Conservation (phyloP, 2,113 vertebrate species). For the Vireo altiloquus region DNA sequence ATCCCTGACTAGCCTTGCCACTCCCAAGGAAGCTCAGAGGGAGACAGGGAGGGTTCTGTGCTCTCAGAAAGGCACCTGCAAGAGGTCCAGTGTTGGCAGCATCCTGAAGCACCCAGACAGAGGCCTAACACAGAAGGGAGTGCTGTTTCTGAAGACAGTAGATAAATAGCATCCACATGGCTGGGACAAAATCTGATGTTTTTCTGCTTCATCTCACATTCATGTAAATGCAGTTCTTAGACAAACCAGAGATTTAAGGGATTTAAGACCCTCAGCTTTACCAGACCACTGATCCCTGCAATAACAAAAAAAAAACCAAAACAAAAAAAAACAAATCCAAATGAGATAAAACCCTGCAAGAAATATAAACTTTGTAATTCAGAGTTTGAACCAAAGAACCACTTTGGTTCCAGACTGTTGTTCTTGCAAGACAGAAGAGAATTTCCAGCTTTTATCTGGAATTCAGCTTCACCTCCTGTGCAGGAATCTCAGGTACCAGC, state of each 20-base stretch:
- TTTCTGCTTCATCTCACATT: background rate
- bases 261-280: background rate
- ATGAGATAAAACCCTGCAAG: background rate
- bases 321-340: background rate
- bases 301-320: background rate
- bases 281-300: background rate
- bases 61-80: background rate
- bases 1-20: rapidly evolving
- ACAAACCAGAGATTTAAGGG: background rate
- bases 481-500: background rate
- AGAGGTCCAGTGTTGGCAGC: background rate
- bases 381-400: too few species aligned
- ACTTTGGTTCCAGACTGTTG: background rate
- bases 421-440: background rate
- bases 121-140: background rate
- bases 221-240: background rate
- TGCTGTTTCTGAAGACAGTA: background rate
- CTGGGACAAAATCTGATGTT: background rate
- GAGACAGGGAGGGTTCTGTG: background rate
- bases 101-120: background rate
- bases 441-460: background rate
- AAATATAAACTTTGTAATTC: background rate
- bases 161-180: background rate
- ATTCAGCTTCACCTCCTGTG: background rate
- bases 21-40: background rate